Conservation (phyloP, 2,797 vertebrate genomes). For the Anolis apletophallus region DNA sequence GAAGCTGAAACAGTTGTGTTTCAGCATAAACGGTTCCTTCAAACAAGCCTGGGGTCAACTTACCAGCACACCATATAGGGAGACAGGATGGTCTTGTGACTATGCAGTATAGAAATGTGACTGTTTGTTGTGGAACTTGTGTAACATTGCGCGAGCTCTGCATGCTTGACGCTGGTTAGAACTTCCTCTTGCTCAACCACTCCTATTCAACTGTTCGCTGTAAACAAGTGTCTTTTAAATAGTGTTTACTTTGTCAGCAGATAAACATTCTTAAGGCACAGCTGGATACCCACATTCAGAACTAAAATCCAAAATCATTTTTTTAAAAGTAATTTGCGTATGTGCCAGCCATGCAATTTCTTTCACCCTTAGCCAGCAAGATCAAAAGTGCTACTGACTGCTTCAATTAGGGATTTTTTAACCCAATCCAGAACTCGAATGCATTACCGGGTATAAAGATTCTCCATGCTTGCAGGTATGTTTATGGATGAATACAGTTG, state of each 20-base stretch:
- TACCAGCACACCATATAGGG: neutral
- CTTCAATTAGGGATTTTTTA: too few species aligned
- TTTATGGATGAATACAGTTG: too few species aligned
- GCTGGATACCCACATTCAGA: constrained; percentile 1
- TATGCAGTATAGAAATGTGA: neutral
- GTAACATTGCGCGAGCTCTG: constrained; percentile 31
- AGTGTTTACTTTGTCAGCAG: constrained; percentile 9
- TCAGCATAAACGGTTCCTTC: constrained; percentile 14
- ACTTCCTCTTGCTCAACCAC: constrained; percentile 45
- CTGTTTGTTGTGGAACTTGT: constrained; percentile 6
- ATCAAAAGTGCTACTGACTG: too few species aligned
- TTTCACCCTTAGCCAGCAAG: neutral
- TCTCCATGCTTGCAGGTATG: too few species aligned
- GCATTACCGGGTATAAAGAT: too few species aligned
- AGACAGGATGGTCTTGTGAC: neutral
- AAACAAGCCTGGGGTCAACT: neutral
- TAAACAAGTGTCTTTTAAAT: constrained; percentile 42
- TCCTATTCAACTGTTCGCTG: constrained; percentile 41
- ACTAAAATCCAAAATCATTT: neutral
- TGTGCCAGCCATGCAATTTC: constrained; percentile 2
- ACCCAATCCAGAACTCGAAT: too few species aligned
- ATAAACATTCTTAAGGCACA: constrained; percentile 22
- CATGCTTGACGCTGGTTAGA: constrained; percentile 39
- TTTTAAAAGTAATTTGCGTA: constrained; percentile 15
- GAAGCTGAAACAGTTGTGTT: constrained; percentile 25